Conservation (phyloP, 2,888 invertebrate species). For the Digitonthophagus gazella region DNA sequence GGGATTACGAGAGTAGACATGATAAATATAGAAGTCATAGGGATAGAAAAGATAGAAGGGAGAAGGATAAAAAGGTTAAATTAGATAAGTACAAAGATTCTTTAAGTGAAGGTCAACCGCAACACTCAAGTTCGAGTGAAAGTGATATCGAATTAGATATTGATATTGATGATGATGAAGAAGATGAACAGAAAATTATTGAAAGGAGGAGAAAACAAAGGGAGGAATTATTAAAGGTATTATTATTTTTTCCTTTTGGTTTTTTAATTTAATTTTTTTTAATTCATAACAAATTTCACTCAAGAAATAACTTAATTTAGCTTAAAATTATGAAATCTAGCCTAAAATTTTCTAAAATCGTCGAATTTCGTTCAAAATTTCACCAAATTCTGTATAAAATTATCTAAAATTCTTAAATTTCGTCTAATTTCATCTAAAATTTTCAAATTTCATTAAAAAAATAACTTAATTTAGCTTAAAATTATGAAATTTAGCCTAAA, state of each 20-base stretch:
- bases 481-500: too few species aligned
- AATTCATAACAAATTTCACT: too few species aligned
- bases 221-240: constrained; percentile 82
- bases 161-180: constrained; percentile 78
- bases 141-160: constrained; percentile 73
- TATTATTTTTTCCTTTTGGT: too few species aligned
- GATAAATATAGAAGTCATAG: constrained; percentile 31
- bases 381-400: too few species aligned
- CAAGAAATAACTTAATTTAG: too few species aligned
- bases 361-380: too few species aligned
- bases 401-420: too few species aligned
- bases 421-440: too few species aligned
- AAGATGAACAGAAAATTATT: constrained; percentile 92
- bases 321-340: too few species aligned
- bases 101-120: constrained; percentile 75
- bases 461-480: too few species aligned
- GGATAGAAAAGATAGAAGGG: constrained; percentile 46
- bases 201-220: constrained; percentile 82
- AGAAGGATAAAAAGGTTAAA: constrained; percentile 48
- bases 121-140: constrained; percentile 68
- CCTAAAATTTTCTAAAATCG: too few species aligned
- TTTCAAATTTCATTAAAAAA: too few species aligned
- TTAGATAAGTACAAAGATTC: constrained; percentile 69
- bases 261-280: not conserved
- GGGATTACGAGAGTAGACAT: constrained; percentile 41